These are phyloP conservation scores for Lycaon pictus DNA, from an alignment of 2,113 vertebrate species.

Conservation along the genomic window DNA sequence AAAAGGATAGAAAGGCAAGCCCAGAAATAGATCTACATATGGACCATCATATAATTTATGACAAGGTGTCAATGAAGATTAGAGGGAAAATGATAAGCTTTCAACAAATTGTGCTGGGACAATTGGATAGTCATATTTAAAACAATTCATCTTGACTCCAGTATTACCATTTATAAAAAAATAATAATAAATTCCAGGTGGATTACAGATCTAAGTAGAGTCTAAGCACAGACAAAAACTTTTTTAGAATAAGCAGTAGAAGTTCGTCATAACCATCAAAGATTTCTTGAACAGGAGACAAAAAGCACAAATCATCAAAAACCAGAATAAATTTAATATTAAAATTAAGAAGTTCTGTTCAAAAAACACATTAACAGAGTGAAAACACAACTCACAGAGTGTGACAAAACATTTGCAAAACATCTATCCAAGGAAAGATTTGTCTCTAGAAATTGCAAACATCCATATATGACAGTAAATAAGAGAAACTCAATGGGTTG, in stretches of 20 bases:
- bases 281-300: not conserved
- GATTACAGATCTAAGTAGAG: not conserved
- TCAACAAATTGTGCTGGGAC: not conserved
- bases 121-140: not conserved
- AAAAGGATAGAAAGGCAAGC: not conserved
- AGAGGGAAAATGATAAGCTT: not conserved
- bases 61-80: not conserved
- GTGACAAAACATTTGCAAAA: not conserved
- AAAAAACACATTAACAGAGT: not conserved
- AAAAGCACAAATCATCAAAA: not conserved
- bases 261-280: not conserved
- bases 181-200: not conserved
- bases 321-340: slow-evolving; percentile 3
- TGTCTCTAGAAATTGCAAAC: not conserved
- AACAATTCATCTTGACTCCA: not conserved
- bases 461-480: not conserved
- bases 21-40: not conserved
- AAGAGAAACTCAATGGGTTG: not conserved
- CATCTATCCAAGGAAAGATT: not conserved
- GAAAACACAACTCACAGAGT: not conserved
- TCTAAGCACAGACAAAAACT: not conserved
- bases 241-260: not conserved
- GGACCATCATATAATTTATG: not conserved
- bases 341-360: slow-evolving; percentile 1
- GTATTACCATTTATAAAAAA: not conserved